Percentiles rank a stretch among this genome's conserved stretches.
These are phyloP conservation scores for Adela reaumurella DNA, from an alignment of 2,888 invertebrate genomes.

Conservation along the genomic window DNA sequence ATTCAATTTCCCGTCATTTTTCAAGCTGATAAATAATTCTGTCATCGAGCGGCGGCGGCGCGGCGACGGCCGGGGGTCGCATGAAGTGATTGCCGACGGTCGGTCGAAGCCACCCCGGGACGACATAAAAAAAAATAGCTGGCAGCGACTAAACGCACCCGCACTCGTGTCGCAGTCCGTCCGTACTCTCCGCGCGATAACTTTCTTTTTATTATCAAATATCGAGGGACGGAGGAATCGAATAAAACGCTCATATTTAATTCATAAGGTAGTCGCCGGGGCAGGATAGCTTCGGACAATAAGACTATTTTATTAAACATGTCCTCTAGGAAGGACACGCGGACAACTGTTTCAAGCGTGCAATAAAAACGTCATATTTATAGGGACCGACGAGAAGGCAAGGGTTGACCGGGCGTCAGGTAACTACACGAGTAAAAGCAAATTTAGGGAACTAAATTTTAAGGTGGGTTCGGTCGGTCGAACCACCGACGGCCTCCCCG, in stretches of 20 bases:
- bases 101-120: constrained; percentile 24
- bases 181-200: constrained; percentile 41
- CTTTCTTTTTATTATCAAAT: constrained; percentile 58
- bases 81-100: constrained; percentile 56
- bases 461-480: too few relatives aligned
- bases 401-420: neutral
- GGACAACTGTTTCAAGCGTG: neutral
- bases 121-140: neutral
- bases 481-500: too few relatives aligned
- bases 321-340: neutral
- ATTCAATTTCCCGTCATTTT: constrained; percentile 61
- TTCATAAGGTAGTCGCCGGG: constrained; percentile 48
- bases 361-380: neutral
- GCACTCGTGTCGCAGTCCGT: constrained; percentile 21
- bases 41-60: constrained; percentile 44
- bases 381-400: neutral
- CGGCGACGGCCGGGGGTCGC: constrained; percentile 43
- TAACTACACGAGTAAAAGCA: neutral
- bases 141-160: constrained; percentile 17
- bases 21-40: constrained; percentile 61
- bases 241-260: constrained; percentile 58
- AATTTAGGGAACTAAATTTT: neutral
- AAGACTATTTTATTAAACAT: constrained; percentile 45
- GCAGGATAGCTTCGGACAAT: neutral
- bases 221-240: constrained; percentile 57